phyloP scores from a whole-genome alignment of 1,140 invertebrate genomes.

The Lucilia sericata region DNA sequence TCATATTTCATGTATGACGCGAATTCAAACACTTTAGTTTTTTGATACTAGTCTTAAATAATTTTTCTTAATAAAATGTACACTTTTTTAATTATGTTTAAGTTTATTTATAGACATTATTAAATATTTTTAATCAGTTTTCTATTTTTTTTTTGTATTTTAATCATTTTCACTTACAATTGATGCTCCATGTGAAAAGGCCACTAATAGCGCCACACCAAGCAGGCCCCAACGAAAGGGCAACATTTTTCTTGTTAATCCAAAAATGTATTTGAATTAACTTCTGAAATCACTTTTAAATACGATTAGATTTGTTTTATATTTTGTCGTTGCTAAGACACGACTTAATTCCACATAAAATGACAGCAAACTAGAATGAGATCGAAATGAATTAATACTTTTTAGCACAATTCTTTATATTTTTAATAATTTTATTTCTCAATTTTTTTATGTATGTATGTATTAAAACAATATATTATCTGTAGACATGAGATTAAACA shows the following conservation, averaged over 20 bases:
- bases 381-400: slow-evolving; percentile 26
- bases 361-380: slow-evolving; percentile 35
- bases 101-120: background rate
- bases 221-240: slow-evolving; percentile 64
- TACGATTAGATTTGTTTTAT: slow-evolving; percentile 18
- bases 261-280: background rate
- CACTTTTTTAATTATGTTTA: background rate
- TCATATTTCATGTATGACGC: no score
- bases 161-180: slow-evolving; percentile 58
- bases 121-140: background rate
- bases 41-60: no score
- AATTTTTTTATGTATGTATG: background rate
- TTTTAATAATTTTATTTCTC: background rate
- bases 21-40: no score
- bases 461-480: background rate
- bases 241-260: slow-evolving; percentile 54
- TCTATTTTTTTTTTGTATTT: no score
- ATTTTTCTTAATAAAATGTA: no score
- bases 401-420: background rate
- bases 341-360: slow-evolving; percentile 35
- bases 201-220: slow-evolving; percentile 57
- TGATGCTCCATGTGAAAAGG: slow-evolving; percentile 60
- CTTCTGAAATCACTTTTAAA: slow-evolving; percentile 20
- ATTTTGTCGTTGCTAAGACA: slow-evolving; percentile 18
- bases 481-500: background rate